A percentile compares a stretch with the other conserved stretches of the same genome.
Conservation (phyloP, 30 jellyfish, hydroid and myxozoan species). For the Mastigias papua region DNA sequence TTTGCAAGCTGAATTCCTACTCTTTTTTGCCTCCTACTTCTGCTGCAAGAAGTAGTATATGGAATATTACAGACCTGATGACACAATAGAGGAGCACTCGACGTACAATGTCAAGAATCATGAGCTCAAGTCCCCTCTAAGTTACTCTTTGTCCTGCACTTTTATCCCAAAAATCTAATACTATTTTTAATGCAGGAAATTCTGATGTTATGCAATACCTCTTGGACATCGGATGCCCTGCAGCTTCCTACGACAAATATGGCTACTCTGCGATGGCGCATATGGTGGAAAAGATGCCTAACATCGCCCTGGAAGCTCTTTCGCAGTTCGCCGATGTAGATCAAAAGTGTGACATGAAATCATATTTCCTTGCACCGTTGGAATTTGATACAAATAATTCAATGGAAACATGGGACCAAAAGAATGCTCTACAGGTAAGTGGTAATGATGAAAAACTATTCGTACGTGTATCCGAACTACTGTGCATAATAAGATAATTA, state of each 20-base stretch:
- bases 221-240: constrained; percentile 92
- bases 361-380: constrained; percentile 77
- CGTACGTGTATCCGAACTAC: no score
- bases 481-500: no score
- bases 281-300: constrained; percentile 95
- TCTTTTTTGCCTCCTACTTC: no score
- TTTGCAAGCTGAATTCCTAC: no score
- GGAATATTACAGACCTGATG: no score
- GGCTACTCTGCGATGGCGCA: constrained; percentile 83
- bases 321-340: constrained; percentile 69
- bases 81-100: no score
- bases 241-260: constrained; percentile 67
- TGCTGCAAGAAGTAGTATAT: no score
- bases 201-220: constrained; percentile 76
- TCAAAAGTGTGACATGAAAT: constrained; percentile 51
- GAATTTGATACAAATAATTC: constrained; percentile 62
- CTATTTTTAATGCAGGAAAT: constrained; percentile 50
- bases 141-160: no score
- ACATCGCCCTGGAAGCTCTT: constrained; percentile 82
- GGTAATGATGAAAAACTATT: no score
- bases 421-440: constrained; percentile 67
- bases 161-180: no score
- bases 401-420: neutral
- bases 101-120: no score
- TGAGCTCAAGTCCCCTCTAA: no score